Percentiles rank a stretch among this genome's conserved stretches.
Conservation (phyloP, 2,113 vertebrate genomes). For the Aegotheles bennettii region DNA sequence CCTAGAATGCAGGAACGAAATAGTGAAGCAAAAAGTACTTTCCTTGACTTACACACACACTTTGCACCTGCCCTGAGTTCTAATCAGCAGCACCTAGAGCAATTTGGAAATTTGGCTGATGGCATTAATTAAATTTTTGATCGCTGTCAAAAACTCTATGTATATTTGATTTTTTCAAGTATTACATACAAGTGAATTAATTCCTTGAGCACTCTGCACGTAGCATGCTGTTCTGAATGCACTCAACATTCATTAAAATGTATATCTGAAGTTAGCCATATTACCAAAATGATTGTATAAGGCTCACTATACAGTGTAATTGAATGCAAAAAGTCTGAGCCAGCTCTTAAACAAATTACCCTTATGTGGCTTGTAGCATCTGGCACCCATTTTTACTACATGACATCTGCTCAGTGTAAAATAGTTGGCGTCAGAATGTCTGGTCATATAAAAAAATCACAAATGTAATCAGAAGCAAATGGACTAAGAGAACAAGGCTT, state of each 20-base stretch:
- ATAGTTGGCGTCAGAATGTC: conserved; percentile 82
- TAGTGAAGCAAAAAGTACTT: neutral
- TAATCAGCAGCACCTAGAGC: conserved; percentile 50
- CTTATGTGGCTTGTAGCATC: conserved; percentile 79
- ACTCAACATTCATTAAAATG: conserved; percentile 70
- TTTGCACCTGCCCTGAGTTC: conserved; percentile 64
- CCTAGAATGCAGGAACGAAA: conserved; percentile 61
- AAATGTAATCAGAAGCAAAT: conserved; percentile 82
- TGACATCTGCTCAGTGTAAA: conserved; percentile 85
- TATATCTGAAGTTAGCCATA: conserved; percentile 72
- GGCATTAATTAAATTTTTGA: conserved; percentile 65
- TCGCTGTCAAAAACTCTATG: conserved; percentile 53
- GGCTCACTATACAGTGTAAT: conserved; percentile 74
- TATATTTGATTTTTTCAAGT: neutral
- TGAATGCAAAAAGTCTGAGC: conserved; percentile 78
- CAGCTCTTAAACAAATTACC: conserved; percentile 84
- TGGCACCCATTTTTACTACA: conserved; percentile 82
- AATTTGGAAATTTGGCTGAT: conserved; percentile 52
- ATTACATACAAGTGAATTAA: conserved; percentile 61
- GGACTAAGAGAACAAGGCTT: conserved; percentile 75
- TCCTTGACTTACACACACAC: neutral
- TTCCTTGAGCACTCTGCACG: conserved; percentile 58
- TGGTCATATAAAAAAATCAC: conserved; percentile 81
- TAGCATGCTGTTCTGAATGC: conserved; percentile 25
- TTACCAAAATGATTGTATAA: conserved; percentile 76